A percentile compares a stretch with the other conserved stretches of the same genome.
These are phyloP conservation scores for Saturnia japonica DNA, from an alignment of 2,888 invertebrate species.

Conservation along the genomic window DNA sequence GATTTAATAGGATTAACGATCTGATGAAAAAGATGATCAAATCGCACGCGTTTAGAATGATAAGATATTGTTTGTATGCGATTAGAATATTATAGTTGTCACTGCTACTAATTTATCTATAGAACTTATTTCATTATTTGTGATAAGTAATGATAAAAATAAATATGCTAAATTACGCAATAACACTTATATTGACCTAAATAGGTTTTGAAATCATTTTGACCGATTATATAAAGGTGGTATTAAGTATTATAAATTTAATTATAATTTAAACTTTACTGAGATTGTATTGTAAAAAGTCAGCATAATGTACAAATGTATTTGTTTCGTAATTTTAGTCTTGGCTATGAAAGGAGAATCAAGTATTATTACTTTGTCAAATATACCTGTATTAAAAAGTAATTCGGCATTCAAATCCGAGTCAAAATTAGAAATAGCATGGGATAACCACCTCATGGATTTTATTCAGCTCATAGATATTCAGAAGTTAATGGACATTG, in stretches of 20 bases:
- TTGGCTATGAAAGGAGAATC: slow-evolving; percentile 1
- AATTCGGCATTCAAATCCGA: neutral
- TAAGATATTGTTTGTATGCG: slow-evolving; percentile 27
- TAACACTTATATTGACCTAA: slow-evolving; percentile 28
- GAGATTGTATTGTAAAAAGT: neutral
- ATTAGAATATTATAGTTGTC: slow-evolving; percentile 29
- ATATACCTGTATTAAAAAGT: neutral
- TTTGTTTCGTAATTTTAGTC: neutral
- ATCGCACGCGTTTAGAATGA: slow-evolving; percentile 36
- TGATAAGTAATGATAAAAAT: slow-evolving; percentile 24
- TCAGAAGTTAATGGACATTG: slow-evolving; percentile 38
- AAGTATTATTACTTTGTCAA: neutral
- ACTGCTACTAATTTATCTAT: slow-evolving; percentile 26
- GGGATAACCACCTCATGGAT: slow-evolving; percentile 42
- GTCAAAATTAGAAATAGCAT: slow-evolving; percentile 23
- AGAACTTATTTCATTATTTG: slow-evolving; percentile 28
- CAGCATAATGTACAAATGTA: slow-evolving; percentile 11
- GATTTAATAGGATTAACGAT: slow-evolving; percentile 37
- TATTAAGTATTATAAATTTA: neutral
- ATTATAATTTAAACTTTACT: neutral
- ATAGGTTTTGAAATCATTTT: slow-evolving; percentile 10
- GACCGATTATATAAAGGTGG: neutral
- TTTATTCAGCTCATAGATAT: slow-evolving; percentile 44
- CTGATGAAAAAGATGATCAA: slow-evolving; percentile 40
- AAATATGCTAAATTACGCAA: slow-evolving; percentile 24